These are phyloP conservation scores for Scaptomyza flava DNA, from an alignment of 2,888 invertebrate species.

Conservation along the genomic window DNA sequence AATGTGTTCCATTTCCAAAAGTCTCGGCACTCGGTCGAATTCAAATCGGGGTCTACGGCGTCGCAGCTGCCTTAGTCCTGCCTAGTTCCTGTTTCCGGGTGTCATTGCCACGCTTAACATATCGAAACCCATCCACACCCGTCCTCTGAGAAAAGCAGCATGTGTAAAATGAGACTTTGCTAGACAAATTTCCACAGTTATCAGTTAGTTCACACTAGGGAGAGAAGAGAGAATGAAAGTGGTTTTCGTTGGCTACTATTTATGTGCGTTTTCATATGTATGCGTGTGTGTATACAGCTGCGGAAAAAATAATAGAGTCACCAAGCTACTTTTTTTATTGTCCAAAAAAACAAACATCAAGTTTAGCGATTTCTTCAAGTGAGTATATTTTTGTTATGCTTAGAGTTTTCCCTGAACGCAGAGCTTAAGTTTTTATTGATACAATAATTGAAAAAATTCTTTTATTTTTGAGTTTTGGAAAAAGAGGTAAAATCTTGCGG, in stretches of 20 bases:
- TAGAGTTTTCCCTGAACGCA: too few relatives aligned
- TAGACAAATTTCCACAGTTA: slow-evolving; percentile 45
- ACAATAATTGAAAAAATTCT: too few relatives aligned
- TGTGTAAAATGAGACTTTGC: slow-evolving; percentile 45
- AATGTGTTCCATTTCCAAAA: slow-evolving; percentile 15
- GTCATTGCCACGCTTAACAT: slow-evolving; percentile 16
- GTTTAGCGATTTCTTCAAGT: too few relatives aligned
- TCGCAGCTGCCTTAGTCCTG: slow-evolving; percentile 5
- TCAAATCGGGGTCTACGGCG: slow-evolving; percentile 26
- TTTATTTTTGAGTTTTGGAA: too few relatives aligned
- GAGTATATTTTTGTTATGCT: too few relatives aligned
- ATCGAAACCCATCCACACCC: not conserved
- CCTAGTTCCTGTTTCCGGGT: slow-evolving; percentile 26
- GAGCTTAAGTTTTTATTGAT: too few relatives aligned
- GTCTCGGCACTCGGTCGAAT: not conserved
- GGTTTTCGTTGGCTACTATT: slow-evolving; percentile 12
- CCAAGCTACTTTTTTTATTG: too few relatives aligned
- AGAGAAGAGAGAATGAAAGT: slow-evolving; percentile 15
- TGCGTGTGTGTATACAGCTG: slow-evolving; percentile 8
- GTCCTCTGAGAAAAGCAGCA: not conserved
- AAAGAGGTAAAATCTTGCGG: too few relatives aligned
- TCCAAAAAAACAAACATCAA: too few relatives aligned
- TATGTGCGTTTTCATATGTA: slow-evolving; percentile 8
- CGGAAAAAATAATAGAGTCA: too few relatives aligned
- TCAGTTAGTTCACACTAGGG: slow-evolving; percentile 1